phyloP scores from a whole-genome alignment of 2,888 invertebrate species.

The Beris chalybata region DNA sequence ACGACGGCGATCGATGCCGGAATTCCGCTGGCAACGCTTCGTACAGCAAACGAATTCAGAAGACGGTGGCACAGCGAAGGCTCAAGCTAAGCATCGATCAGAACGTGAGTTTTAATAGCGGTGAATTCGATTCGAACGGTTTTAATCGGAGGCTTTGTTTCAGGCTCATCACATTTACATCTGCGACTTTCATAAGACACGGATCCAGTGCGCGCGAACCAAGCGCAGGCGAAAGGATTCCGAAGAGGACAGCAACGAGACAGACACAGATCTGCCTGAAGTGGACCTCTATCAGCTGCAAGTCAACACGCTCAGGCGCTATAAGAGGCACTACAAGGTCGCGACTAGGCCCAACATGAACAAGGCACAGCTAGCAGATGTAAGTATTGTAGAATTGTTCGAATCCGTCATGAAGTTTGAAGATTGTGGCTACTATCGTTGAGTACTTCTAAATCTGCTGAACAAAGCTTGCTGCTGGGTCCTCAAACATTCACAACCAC shows the following conservation, averaged over 20 bases:
- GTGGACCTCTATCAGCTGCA: conserved; percentile 92
- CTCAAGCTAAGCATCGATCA: conserved; percentile 86
- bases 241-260: conserved; percentile 91
- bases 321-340: conserved; percentile 92
- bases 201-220: conserved; percentile 93
- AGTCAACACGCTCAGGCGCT: conserved; percentile 89
- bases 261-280: conserved; percentile 88
- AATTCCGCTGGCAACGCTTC: conserved; percentile 81
- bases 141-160: conserved; percentile 41
- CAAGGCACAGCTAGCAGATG: conserved; percentile 94
- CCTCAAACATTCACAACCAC: too few relatives aligned
- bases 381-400: conserved; percentile 56
- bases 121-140: not conserved
- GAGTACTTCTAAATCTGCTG: too few relatives aligned
- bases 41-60: conserved; percentile 95
- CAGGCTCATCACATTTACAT: conserved; percentile 95
- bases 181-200: conserved; percentile 93
- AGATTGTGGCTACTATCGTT: too few relatives aligned
- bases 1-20: conserved; percentile 83
- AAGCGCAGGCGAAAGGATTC: conserved; percentile 91
- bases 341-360: conserved; percentile 88
- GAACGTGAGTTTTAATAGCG: conserved; percentile 57
- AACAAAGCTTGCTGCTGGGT: too few relatives aligned
- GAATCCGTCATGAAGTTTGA: too few relatives aligned
- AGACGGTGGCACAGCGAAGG: conserved; percentile 88